These are phyloP conservation scores for Mythimna loreyi DNA, from an alignment of 2,888 invertebrate species.

Conservation along the genomic window DNA sequence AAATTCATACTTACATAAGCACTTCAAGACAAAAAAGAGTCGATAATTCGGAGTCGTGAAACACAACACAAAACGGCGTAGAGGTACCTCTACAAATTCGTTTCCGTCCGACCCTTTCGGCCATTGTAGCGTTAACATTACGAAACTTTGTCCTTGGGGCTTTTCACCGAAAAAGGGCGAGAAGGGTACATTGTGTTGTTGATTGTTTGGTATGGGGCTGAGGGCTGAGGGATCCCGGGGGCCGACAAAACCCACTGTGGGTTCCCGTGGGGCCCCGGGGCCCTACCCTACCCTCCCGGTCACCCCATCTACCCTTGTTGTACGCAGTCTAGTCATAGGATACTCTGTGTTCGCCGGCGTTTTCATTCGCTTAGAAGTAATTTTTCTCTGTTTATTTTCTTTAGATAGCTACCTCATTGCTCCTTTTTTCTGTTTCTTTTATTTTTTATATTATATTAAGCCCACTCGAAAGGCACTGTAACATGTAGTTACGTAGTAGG, in stretches of 20 bases:
- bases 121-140: background rate
- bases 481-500: no score
- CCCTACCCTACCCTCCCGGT: constrained; percentile 7
- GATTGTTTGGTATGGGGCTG: background rate
- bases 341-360: background rate
- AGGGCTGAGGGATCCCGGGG: background rate
- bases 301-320: constrained; percentile 1
- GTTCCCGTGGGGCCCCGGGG: background rate
- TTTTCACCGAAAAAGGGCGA: constrained; percentile 8
- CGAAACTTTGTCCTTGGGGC: constrained; percentile 26
- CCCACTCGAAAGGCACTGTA: no score
- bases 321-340: no score
- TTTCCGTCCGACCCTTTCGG: constrained; percentile 1
- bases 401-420: background rate
- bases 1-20: no score
- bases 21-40: no score
- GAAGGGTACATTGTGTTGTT: constrained; percentile 11
- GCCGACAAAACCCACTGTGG: background rate
- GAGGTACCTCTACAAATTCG: background rate
- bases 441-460: no score
- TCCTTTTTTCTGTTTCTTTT: background rate
- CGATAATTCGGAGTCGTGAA: no score
- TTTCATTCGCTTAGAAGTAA: background rate
- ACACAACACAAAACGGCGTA: constrained; percentile 33
- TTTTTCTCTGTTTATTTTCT: background rate